Conservation (phyloP, 2,797 vertebrate genomes). For the Protosalanx chinensis region DNA sequence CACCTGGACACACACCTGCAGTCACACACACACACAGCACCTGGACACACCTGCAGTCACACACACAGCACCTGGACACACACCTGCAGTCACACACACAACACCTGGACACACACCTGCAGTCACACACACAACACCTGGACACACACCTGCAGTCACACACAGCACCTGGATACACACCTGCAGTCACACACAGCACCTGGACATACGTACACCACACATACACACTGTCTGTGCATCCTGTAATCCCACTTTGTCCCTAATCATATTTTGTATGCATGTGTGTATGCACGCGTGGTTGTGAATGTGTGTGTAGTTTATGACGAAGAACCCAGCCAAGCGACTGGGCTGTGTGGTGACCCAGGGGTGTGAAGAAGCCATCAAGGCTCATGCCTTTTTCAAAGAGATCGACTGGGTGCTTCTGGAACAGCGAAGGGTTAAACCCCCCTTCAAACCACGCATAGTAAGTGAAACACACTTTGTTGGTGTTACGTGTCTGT, state of each 20-base stretch:
- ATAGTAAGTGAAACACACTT: conserved; percentile 83
- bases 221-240: background rate
- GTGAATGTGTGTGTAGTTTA: conserved; percentile 77
- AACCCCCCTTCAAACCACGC: conserved; percentile 96
- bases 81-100: too few relatives aligned
- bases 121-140: too few relatives aligned
- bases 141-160: too few relatives aligned
- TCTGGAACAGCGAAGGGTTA: conserved; percentile 95
- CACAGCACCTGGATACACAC: too few relatives aligned
- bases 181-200: too few relatives aligned
- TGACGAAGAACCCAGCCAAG: conserved; percentile 97
- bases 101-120: too few relatives aligned
- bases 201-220: too few relatives aligned
- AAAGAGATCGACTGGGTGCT: conserved; percentile 97
- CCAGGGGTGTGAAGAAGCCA: conserved; percentile 92
- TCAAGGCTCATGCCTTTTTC: conserved; percentile 96
- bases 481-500: background rate
- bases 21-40: too few relatives aligned
- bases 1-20: too few relatives aligned
- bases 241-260: background rate
- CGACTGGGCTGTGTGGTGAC: conserved; percentile 91
- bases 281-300: background rate
- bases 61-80: too few relatives aligned
- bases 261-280: background rate
- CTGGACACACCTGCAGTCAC: too few relatives aligned